A percentile compares a stretch with the other conserved stretches of the same genome.
phyloP scores from a whole-genome alignment of 2,113 vertebrate species.

The Pygathrix nemaeus region DNA sequence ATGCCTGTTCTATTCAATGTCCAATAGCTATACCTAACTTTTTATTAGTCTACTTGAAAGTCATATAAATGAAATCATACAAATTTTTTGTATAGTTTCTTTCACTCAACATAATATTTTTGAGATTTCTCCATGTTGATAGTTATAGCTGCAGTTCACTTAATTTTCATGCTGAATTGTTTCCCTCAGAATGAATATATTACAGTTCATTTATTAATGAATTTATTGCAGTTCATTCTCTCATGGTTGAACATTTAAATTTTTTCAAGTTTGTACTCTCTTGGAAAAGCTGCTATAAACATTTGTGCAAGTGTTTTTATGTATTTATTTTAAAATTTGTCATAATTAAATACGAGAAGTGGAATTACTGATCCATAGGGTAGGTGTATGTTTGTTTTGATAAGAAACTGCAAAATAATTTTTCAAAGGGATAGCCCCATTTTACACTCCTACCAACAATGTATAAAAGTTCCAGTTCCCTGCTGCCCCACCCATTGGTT shows the following conservation, averaged over 20 bases:
- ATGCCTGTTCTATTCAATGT: neutral
- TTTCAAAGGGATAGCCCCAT: neutral
- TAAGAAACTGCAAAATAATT: neutral
- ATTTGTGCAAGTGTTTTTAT: neutral
- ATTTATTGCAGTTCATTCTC: too few relatives aligned
- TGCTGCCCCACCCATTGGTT: too few relatives aligned
- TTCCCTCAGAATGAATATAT: neutral
- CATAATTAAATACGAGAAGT: neutral
- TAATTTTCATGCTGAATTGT: neutral
- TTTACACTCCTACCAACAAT: neutral
- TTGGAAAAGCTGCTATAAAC: neutral
- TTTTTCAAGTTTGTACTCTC: neutral
- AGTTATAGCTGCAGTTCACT: rapidly evolving
- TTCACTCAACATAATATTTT: neutral
- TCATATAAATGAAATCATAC: neutral
- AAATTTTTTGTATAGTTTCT: neutral
- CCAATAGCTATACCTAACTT: neutral
- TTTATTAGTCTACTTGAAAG: neutral
- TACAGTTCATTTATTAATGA: too few relatives aligned
- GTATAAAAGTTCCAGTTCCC: neutral
- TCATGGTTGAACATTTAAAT: neutral
- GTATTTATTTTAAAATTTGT: neutral
- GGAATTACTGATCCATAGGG: neutral
- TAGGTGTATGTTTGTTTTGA: neutral
- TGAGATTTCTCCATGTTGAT: neutral